A percentile compares a stretch with the other conserved stretches of the same genome.
These are phyloP conservation scores for Fissipunctia ypsillon DNA, from an alignment of 2,888 invertebrate species.

Conservation along the genomic window DNA sequence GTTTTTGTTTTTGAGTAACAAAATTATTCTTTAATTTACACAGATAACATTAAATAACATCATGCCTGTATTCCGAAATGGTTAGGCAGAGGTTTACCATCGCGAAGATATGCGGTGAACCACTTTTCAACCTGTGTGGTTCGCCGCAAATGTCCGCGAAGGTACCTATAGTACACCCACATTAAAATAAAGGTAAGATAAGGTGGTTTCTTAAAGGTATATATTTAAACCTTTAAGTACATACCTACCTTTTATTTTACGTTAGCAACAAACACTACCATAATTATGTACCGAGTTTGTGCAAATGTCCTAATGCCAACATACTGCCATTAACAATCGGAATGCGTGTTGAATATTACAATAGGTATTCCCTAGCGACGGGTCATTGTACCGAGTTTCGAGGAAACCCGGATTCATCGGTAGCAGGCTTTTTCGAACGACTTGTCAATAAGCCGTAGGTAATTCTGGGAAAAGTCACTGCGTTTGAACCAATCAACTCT, in stretches of 20 bases:
- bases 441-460: background rate
- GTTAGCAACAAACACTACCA: background rate
- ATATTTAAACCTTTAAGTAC: background rate
- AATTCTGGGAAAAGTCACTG: background rate
- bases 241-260: background rate
- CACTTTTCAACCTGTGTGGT: too few species aligned
- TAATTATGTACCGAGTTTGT: background rate
- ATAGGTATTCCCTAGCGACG: background rate
- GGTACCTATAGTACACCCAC: background rate
- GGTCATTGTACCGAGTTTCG: background rate
- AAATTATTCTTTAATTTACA: background rate
- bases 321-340: background rate
- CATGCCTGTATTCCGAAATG: background rate
- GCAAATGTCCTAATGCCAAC: background rate
- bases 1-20: background rate
- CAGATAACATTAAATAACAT: background rate
- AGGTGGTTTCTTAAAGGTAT: background rate
- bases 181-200: background rate
- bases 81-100: background rate
- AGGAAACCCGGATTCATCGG: constrained; percentile 3
- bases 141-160: too few species aligned
- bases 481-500: background rate
- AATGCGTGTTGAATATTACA: background rate
- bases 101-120: too few species aligned
- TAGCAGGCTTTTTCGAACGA: background rate